Base-by-base conservation (phyloP, 2,888 invertebrate species). In the Papilio demoleus region DNA sequence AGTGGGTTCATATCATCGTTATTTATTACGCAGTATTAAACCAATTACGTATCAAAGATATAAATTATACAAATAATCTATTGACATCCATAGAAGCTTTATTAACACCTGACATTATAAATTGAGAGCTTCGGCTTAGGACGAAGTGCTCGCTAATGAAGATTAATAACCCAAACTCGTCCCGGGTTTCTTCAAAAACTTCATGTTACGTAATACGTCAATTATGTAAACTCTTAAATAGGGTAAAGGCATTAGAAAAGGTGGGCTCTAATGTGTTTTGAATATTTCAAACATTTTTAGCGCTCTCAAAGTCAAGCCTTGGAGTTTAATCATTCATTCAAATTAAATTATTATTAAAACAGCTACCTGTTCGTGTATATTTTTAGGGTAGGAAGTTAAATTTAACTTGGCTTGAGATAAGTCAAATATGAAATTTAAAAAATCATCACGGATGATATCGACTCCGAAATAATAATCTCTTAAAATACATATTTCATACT, bases 121-220 rank as follows among this genome's bases (percentile, higher is more conserved):
- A 64, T 64, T 40, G 68, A 64, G 59, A 64, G 64, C 59, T 68
- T n/a, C 45, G 40, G 64, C 63, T 67, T 34, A 17, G 47, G 45
- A 68, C 45, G 63, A 50, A 68, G 64, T 64, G 59, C 45, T 2
- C 24, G 22, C 56, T 64, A 68, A 68, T 64, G 68, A 68, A 60
- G 68, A 68, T 68, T 68, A 68, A 68, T 68, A 59, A 56, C 59
- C 34, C 22, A 24, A 45, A 36, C 64, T 40, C 64, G 47, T 53
- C 53, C 53, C 47, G 47, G 63, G 64, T 68, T 68, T 47, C 63
- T 24, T 63, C 31, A 61, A 60, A 62, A 50, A 59, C 64, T 50
- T 64, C 58, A 47, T 64, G 64, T 68, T 64, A 68, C 59, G 64
- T 64, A 59, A 68, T 31, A 59, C 38, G 56, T 64, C 68, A 50